Evolutionary conservation across 2,888 invertebrate genomes (phyloP).

Genomic region (Andrena dorsata): DNA sequence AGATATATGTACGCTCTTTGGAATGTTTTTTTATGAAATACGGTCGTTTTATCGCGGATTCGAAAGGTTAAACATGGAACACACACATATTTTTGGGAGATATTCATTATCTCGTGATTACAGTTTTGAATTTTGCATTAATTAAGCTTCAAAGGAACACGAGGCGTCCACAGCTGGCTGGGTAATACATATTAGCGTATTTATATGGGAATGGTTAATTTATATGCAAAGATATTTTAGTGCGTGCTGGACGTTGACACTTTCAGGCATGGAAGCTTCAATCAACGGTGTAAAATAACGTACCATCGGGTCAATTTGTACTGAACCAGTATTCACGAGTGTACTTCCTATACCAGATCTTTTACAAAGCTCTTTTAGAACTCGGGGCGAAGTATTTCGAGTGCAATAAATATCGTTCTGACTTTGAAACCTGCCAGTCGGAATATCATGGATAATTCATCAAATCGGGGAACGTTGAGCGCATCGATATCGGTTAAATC

Average conservation of each 20-base stretch:
- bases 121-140: not conserved
- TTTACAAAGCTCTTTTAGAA: not conserved
- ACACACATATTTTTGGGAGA: constrained; percentile 4
- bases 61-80: not conserved
- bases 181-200: not conserved
- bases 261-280: not conserved
- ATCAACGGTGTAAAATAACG: not conserved
- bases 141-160: constrained; percentile 8
- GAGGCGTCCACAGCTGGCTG: not conserved
- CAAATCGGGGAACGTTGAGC: not conserved
- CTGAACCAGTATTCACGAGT: not conserved
- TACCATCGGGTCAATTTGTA: not conserved
- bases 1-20: not conserved
- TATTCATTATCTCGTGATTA: constrained; percentile 18
- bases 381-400: not conserved
- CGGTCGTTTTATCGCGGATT: not conserved
- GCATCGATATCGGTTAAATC: constrained; percentile 44
- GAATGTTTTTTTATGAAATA: not conserved
- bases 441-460: constrained; percentile 23
- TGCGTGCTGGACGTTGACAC: not conserved
- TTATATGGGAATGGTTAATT: not conserved
- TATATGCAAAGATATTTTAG: constrained; percentile 2
- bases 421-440: not conserved
- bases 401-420: not conserved
- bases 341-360: not conserved